Conservation (phyloP, 92 coral and sea anemone species). For the Phymanthus crucifer region DNA sequence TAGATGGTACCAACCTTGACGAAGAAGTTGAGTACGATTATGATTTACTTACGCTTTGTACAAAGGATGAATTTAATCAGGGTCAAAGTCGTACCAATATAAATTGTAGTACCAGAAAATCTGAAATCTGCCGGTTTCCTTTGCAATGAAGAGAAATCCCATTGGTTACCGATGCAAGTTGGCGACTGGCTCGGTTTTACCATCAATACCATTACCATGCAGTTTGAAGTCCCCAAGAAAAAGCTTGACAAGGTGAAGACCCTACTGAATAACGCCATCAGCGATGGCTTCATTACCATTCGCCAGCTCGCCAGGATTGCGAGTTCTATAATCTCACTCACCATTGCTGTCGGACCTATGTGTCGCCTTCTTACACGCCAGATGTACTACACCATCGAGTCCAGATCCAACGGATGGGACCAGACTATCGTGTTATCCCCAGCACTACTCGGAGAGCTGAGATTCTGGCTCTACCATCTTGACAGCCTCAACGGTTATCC, state of each 20-base stretch:
- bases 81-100: too few relatives aligned
- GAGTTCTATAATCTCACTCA: constrained; percentile 42
- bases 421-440: constrained; percentile 10
- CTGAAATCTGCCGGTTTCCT: too few relatives aligned
- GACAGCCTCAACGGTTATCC: too few relatives aligned
- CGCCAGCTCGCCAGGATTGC: constrained; percentile 52
- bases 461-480: constrained; percentile 47
- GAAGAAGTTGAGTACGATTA: too few relatives aligned
- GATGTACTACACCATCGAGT: constrained; percentile 41
- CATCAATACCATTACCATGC: constrained; percentile 58
- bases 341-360: constrained; percentile 55
- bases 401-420: constrained; percentile 58
- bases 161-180: too few relatives aligned
- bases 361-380: constrained; percentile 52
- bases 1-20: too few relatives aligned
- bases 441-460: constrained; percentile 42
- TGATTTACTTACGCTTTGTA: too few relatives aligned
- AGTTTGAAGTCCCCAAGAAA: constrained; percentile 43
- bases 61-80: too few relatives aligned
- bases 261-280: constrained; percentile 33
- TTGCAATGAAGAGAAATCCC: too few relatives aligned
- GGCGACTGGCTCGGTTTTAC: too few relatives aligned
- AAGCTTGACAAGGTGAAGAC: constrained; percentile 45
- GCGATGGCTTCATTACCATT: constrained; percentile 28
- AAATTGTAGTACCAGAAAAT: too few relatives aligned